These are phyloP conservation scores for Micronisus gabar DNA, from an alignment of 2,113 vertebrate species.

Conservation along the genomic window DNA sequence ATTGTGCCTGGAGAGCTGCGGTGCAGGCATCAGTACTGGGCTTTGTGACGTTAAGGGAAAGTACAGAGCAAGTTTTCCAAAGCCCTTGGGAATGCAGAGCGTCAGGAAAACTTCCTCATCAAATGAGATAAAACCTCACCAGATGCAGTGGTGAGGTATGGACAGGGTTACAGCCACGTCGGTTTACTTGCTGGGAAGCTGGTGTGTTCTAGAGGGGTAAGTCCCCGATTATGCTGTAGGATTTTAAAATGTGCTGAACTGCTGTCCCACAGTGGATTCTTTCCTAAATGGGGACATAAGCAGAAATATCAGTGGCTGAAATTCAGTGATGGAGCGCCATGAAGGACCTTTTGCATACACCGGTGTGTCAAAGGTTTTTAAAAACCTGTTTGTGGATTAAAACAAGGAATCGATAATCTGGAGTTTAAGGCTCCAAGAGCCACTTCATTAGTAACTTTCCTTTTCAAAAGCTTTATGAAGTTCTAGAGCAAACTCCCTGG, in stretches of 20 bases:
- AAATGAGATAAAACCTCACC: background rate
- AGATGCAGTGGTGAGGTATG: background rate
- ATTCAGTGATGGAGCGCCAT: rapidly evolving
- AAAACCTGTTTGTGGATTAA: background rate
- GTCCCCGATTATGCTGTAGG: background rate
- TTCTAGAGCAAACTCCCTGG: background rate
- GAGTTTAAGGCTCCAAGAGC: background rate
- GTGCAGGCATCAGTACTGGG: rapidly evolving
- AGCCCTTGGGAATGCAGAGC: background rate
- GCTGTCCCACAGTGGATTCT: background rate
- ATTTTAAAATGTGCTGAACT: background rate
- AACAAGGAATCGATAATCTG: slow-evolving; percentile 6
- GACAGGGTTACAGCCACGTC: rapidly evolving
- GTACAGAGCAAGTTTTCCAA: no score
- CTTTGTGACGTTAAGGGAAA: background rate
- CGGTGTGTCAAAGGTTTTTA: background rate
- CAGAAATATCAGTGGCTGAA: background rate
- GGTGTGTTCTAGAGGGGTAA: rapidly evolving
- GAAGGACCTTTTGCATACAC: rapidly evolving
- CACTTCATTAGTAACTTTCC: slow-evolving; percentile 41
- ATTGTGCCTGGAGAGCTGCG: background rate
- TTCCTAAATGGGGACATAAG: background rate
- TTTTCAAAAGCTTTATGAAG: slow-evolving; percentile 44
- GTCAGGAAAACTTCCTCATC: background rate
- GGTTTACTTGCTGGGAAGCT: background rate